phyloP scores from a whole-genome alignment of 2,113 vertebrate species.

The Helogale parvula region DNA sequence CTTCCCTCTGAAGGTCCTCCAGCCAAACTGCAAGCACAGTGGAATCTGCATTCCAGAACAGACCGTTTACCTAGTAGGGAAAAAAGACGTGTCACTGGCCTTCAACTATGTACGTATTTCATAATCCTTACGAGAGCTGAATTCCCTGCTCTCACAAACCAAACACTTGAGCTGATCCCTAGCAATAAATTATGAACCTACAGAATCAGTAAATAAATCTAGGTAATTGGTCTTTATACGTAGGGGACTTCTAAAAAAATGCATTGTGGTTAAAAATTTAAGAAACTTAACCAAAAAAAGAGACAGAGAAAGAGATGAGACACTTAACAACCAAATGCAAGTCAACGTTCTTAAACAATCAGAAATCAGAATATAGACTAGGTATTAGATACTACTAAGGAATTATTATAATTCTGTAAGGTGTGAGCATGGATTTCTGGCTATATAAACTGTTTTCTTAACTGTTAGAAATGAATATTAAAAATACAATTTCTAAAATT shows the following conservation, averaged over 20 bases:
- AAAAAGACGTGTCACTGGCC: neutral
- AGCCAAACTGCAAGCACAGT: conserved; percentile 93
- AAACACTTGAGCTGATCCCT: neutral
- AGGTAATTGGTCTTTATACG: neutral
- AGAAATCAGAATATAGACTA: neutral
- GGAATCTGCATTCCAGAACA: conserved; percentile 98
- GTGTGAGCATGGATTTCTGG: neutral
- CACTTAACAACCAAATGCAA: neutral
- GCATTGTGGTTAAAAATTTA: neutral
- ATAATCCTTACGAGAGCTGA: neutral
- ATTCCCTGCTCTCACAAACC: neutral
- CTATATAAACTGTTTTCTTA: neutral
- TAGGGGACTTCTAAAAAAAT: neutral
- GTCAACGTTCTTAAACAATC: neutral
- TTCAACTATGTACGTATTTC: neutral
- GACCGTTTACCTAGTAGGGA: conserved; percentile 90
- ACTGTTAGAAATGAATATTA: neutral
- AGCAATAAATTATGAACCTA: conserved; percentile 24
- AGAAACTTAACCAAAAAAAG: neutral
- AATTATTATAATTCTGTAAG: neutral
- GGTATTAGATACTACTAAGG: neutral
- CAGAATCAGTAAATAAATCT: neutral
- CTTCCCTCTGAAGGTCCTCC: conserved; percentile 87
- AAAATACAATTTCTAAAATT: conserved; percentile 22
- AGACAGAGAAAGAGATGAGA: no score